phyloP scores from a whole-genome alignment of 2,113 vertebrate genomes.

The Orientallactaga bullata region DNA sequence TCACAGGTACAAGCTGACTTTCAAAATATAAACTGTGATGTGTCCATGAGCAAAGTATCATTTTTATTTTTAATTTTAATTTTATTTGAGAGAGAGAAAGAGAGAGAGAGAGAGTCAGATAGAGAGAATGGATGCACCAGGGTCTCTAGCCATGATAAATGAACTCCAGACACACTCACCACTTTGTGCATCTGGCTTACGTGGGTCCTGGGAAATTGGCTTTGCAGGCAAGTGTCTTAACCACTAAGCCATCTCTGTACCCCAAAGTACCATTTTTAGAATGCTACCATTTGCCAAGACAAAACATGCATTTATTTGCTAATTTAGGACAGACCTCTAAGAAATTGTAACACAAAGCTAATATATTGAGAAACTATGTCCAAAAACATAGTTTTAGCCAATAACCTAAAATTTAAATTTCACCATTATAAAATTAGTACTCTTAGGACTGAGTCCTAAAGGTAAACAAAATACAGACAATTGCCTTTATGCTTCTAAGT shows the following conservation, averaged over 20 bases:
- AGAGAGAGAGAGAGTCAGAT: no score
- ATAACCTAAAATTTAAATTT: not conserved
- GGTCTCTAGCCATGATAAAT: no score
- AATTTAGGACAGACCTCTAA: constrained; percentile 17
- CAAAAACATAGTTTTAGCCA: constrained; percentile 48
- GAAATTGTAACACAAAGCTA: constrained; percentile 22
- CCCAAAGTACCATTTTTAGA: constrained; percentile 34
- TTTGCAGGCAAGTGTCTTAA: no score
- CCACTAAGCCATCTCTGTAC: no score
- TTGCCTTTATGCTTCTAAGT: not conserved
- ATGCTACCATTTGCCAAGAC: not conserved
- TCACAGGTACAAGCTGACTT: constrained; percentile 57
- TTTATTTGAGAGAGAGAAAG: no score
- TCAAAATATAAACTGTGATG: constrained; percentile 24
- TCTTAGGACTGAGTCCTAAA: constrained; percentile 4
- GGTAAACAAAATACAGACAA: constrained; percentile 35
- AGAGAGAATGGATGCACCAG: no score
- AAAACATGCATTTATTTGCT: constrained; percentile 37
- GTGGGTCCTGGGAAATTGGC: no score
- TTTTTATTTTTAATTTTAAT: no score
- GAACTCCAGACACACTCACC: no score
- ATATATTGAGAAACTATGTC: constrained; percentile 30
- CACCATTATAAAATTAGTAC: constrained; percentile 20
- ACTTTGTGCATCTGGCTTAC: no score
- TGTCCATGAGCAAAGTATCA: not conserved